Evolutionary conservation across 2,888 invertebrate species (phyloP).

Genomic region (Cephonodes hylas): DNA sequence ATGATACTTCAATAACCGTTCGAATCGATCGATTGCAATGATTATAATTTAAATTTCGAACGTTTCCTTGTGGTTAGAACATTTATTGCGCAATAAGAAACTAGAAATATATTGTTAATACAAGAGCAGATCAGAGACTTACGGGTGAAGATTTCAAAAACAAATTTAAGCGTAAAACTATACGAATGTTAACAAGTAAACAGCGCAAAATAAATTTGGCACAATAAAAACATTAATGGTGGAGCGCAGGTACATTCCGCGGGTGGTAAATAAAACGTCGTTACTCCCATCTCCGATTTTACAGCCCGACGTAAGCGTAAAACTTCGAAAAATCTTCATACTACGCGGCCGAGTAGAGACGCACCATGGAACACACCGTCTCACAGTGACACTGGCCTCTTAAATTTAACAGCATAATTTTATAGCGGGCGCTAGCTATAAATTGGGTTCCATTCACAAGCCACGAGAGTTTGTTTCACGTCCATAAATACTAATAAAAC

Average conservation of each 20-base stretch:
- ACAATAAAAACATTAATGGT: slow-evolving; percentile 55
- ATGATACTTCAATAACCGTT: neutral
- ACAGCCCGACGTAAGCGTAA: slow-evolving; percentile 72
- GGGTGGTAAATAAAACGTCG: slow-evolving; percentile 73
- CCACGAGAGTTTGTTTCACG: slow-evolving; percentile 66
- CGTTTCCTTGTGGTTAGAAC: neutral
- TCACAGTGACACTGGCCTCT: slow-evolving; percentile 32
- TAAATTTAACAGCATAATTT: slow-evolving; percentile 51
- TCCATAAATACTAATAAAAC: slow-evolving; percentile 79
- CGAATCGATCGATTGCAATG: neutral
- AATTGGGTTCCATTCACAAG: slow-evolving; percentile 74
- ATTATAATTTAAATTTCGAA: neutral
- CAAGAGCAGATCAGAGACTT: neutral
- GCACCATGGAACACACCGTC: neutral
- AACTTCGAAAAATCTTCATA: slow-evolving; percentile 73
- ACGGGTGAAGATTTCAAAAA: neutral
- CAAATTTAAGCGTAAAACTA: slow-evolving; percentile 1
- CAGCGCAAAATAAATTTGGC: slow-evolving; percentile 46
- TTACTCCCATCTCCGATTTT: slow-evolving; percentile 76
- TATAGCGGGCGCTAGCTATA: slow-evolving; percentile 69
- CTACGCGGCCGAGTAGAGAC: slow-evolving; percentile 42
- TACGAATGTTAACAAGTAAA: slow-evolving; percentile 14
- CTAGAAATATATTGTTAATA: neutral
- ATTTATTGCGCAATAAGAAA: neutral
- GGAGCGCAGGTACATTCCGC: slow-evolving; percentile 48